These are phyloP conservation scores for Parauchenoglanis punctatus DNA, from an alignment of 2,797 vertebrate genomes.

Conservation along the genomic window DNA sequence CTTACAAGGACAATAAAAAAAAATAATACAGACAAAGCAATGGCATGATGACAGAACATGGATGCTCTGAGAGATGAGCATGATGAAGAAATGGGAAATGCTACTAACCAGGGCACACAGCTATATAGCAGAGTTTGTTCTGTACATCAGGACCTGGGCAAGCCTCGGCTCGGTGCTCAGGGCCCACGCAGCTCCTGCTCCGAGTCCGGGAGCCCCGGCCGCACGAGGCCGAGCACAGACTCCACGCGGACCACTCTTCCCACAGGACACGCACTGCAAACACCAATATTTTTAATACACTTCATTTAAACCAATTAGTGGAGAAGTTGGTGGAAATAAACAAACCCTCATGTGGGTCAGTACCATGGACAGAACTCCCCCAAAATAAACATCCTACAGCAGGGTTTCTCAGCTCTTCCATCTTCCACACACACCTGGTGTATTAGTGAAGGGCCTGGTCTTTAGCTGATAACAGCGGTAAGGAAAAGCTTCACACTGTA, in stretches of 20 bases:
- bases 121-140: constrained; percentile 94
- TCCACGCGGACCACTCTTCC: constrained; percentile 94
- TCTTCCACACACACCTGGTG: background rate
- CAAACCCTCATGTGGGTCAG: background rate
- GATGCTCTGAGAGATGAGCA: background rate
- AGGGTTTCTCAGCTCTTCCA: background rate
- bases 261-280: constrained; percentile 90
- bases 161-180: constrained; percentile 76
- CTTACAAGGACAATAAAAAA: constrained; percentile 8
- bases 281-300: constrained; percentile 66
- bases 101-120: constrained; percentile 92
- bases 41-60: background rate
- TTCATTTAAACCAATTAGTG: background rate
- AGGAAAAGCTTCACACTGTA: background rate
- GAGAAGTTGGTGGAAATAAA: background rate
- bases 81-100: constrained; percentile 64
- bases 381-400: background rate
- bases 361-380: background rate
- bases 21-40: constrained; percentile 12
- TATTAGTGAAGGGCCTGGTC: background rate
- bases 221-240: constrained; percentile 94
- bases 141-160: constrained; percentile 86
- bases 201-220: constrained; percentile 89
- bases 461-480: background rate
- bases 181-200: constrained; percentile 85